These are phyloP conservation scores for Chalcosyrphus nemorum DNA, from an alignment of 2,888 invertebrate genomes.

Conservation along the genomic window DNA sequence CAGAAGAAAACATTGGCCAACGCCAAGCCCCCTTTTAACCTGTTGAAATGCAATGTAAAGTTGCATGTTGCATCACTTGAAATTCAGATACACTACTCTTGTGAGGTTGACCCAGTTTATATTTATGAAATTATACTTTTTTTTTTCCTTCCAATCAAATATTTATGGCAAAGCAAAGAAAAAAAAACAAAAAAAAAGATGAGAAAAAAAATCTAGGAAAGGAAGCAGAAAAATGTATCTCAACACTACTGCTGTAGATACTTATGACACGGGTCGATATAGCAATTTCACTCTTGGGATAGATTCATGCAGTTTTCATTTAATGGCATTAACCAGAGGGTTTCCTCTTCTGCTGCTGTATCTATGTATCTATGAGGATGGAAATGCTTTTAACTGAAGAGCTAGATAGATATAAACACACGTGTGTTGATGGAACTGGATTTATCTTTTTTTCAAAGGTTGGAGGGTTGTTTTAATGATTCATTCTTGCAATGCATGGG, in stretches of 20 bases:
- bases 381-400: conserved; percentile 51
- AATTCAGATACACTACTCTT: conserved; percentile 6
- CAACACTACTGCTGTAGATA: background rate
- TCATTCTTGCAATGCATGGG: conserved; percentile 27
- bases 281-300: conserved; percentile 71
- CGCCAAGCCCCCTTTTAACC: conserved; percentile 38
- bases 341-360: background rate
- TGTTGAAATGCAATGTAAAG: conserved; percentile 53
- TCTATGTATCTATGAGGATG: background rate
- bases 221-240: conserved; percentile 58
- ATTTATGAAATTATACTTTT: conserved; percentile 69
- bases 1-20: no score
- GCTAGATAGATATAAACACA: conserved; percentile 3
- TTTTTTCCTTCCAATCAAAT: conserved; percentile 69
- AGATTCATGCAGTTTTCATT: conserved; percentile 70
- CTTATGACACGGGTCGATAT: conserved; percentile 64
- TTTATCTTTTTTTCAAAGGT: background rate
- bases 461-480: conserved; percentile 32
- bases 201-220: conserved; percentile 29
- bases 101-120: conserved; percentile 67
- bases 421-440: background rate
- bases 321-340: conserved; percentile 55
- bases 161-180: conserved; percentile 60
- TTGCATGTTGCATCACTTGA: conserved; percentile 43
- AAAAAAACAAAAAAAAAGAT: background rate